Conservation (phyloP, 2,888 invertebrate species). For the Bruchidius siliquastri region DNA sequence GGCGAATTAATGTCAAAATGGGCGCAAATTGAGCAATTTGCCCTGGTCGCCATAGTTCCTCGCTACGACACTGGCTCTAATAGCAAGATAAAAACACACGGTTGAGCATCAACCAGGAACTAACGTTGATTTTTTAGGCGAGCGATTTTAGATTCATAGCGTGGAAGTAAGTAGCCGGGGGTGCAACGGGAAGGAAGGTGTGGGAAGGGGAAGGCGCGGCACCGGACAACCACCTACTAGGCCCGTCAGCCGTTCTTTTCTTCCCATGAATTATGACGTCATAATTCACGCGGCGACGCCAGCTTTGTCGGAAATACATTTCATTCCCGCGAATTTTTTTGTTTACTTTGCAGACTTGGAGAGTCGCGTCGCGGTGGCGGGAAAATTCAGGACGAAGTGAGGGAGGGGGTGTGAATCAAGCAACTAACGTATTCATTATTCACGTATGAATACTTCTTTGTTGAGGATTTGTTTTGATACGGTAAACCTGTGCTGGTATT, state of each 20-base stretch:
- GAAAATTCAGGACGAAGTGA: background rate
- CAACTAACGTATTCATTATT: background rate
- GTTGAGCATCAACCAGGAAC: too few species aligned
- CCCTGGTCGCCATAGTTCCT: too few species aligned
- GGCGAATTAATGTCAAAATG: too few species aligned
- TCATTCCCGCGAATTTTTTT: conserved; percentile 25
- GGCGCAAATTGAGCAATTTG: too few species aligned
- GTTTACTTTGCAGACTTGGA: conserved; percentile 15
- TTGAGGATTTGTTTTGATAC: too few species aligned
- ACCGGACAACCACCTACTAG: conserved; percentile 43
- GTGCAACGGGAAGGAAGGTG: background rate
- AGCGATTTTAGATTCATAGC: background rate
- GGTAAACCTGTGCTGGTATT: too few species aligned
- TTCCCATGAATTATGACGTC: conserved; percentile 44
- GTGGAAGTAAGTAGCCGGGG: background rate
- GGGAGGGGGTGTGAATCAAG: background rate
- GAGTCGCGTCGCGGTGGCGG: conserved; percentile 7
- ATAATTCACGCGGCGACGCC: conserved; percentile 46
- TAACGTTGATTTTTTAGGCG: background rate
- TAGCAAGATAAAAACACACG: too few species aligned
- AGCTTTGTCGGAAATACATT: conserved; percentile 38
- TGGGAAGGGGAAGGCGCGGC: conserved; percentile 15
- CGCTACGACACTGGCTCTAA: too few species aligned
- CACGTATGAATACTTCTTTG: background rate
- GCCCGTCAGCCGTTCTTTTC: conserved; percentile 45